These are phyloP conservation scores for Tetragonula clypearis DNA, from an alignment of 1,140 invertebrate species.

Conservation along the genomic window DNA sequence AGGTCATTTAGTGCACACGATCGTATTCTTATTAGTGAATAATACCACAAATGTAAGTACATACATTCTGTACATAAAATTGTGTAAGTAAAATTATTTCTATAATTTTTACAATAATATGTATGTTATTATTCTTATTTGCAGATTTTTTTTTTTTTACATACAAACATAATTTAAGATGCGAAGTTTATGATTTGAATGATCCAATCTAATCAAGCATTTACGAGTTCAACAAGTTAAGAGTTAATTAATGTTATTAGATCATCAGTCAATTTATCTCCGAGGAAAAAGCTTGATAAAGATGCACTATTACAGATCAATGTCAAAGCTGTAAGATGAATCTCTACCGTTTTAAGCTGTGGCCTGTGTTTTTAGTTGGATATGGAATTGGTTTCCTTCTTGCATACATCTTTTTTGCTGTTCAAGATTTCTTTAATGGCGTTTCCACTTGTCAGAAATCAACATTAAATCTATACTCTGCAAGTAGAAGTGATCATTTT, in stretches of 20 bases:
- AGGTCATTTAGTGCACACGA: neutral
- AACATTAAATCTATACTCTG: neutral
- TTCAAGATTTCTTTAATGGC: conserved; percentile 32
- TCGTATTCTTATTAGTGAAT: neutral
- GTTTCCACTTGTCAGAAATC: conserved; percentile 13
- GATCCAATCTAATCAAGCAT: conserved; percentile 2
- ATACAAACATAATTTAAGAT: neutral
- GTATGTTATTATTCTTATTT: neutral
- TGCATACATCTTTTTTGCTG: conserved; percentile 47
- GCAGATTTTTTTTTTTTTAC: conserved; percentile 4
- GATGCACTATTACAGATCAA: neutral
- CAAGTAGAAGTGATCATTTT: neutral
- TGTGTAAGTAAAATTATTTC: neutral
- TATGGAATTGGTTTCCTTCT: conserved; percentile 65
- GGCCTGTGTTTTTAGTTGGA: conserved; percentile 55
- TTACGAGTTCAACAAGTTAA: conserved; percentile 32
- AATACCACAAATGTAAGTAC: neutral
- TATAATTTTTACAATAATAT: neutral
- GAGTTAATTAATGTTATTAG: conserved; percentile 36
- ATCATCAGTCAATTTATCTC: neutral
- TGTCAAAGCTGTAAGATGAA: conserved; percentile 32
- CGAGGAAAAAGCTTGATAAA: neutral
- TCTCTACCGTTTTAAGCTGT: conserved; percentile 25
- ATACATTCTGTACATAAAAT: neutral
- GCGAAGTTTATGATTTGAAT: neutral